These are phyloP conservation scores for Litocranius walleri DNA, from an alignment of 2,113 vertebrate genomes.

Conservation along the genomic window DNA sequence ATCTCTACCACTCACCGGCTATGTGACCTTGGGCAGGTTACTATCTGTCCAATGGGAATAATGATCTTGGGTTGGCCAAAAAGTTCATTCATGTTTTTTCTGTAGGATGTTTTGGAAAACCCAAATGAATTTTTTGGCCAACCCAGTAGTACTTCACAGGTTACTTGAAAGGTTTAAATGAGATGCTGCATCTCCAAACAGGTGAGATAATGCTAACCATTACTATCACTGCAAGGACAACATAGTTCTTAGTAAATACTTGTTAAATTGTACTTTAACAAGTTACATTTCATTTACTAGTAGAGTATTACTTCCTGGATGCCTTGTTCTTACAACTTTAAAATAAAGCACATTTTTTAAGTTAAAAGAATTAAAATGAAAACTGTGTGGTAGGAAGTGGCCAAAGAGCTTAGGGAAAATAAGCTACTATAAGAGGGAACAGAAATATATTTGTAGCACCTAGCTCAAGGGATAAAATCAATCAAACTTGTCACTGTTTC, in stretches of 20 bases:
- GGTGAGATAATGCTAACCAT: background rate
- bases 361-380: background rate
- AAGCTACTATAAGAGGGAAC: background rate
- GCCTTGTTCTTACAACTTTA: background rate
- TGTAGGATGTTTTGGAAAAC: background rate
- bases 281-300: background rate
- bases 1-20: background rate
- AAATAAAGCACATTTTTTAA: background rate
- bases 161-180: background rate
- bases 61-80: background rate
- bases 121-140: background rate
- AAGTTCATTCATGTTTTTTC: background rate
- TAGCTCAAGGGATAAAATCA: background rate
- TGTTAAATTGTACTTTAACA: slow-evolving; percentile 1
- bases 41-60: background rate
- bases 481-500: slow-evolving; percentile 12
- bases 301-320: background rate
- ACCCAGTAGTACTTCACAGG: background rate
- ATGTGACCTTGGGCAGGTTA: background rate
- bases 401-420: background rate
- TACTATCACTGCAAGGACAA: background rate
- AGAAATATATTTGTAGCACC: background rate
- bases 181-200: background rate
- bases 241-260: background rate
- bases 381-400: background rate